Base-by-base conservation (phyloP, 2,113 vertebrate genomes). In the Corydoras maculifer region DNA sequence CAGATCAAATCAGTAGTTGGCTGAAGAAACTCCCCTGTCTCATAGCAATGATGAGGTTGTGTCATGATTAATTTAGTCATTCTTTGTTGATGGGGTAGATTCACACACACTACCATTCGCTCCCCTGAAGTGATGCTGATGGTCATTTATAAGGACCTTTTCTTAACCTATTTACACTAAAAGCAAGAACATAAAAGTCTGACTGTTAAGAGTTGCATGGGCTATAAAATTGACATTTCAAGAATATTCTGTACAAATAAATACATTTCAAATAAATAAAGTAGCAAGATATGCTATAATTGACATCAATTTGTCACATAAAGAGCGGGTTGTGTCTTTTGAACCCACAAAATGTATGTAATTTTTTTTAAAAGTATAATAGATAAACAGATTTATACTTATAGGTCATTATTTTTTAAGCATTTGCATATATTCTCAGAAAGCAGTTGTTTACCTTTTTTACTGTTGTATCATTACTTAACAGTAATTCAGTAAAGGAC, bases 381-480 rank as follows among this genome's bases (percentile, higher is more conserved):
- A 43, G 35, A 43, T 8, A 43, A 4, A 43, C 4, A 43, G 4
- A 43, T 82, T 74, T 78, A 81, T 78, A 85, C 83, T 78, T 74
- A 85, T 83, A 64, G 88, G 89, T 91, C 88, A 84, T 91, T 85
- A 90, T 86, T 84, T 81, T 12, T 82, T 77, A 84, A 81, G 86
- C 86, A 89, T 82, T 78, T 78, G 85, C 79, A 82, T 84, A 86
- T 79, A 77, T 30, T 82, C 69, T 80, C 83, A 83, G 80, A 79
- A 76, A 79, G 87, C 94, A 94, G 94, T 94, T 97, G 94, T 91
- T 92, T 84, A 79, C 81, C 82, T 81, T 81, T 99, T 94, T 78
- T 77, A 70, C 69, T 87, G 85, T 83, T 85, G 88, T 83, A 81
- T 84, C 76, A 83, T 84, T 85, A 74, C 79, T 82, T 85, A 86